Base-by-base conservation (phyloP, 2,113 vertebrate species). In the Brienomyrus longianalis region DNA sequence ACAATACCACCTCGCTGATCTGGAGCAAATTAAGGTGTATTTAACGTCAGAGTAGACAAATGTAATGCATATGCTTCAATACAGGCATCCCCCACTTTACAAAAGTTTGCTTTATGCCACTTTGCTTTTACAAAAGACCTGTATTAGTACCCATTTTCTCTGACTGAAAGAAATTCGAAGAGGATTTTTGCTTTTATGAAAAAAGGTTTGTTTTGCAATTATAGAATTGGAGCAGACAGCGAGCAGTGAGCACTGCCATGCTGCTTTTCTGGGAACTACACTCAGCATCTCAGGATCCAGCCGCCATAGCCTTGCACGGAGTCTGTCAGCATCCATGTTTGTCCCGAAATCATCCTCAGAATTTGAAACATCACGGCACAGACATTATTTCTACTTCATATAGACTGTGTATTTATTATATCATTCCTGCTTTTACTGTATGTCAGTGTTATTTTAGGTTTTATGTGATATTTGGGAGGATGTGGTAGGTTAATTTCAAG, bases 1-100 rank as follows among this genome's bases (percentile, higher is more conserved):
- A 95, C 91, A 99, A 86, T 83, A 97, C 92, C 0, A 95, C 94
- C 89, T 98, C 97, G 19, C 95, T 97, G 92, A 99, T 93, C 98
- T 99, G 91, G 87, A 66, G 21, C 9, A 74, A 86, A 51, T 17
- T 66, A 89, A 88, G 54, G n/a, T 5, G 10, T 70, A 70, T 31
- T 70, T 70, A 13, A 27, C 91, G 80, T 59, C 50, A 90, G 59
- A 21, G 45, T 21, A 48, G 83, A 92, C 88, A 90, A 21, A 85
- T 11, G n/a, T 31, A 70, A 70, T 70, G 62, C 62, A 70, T 13
- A 70, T 70, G 62, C 62, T 70, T 70, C 9, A 70, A 13, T 31
- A 31, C n/a, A 31, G 62, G 27, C 10, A 31, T 10, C 59, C 9
- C 59, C 1, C 54, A n/a, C n/a, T 70, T 70, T 70, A 70, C 9